phyloP scores from a whole-genome alignment of 2,797 vertebrate genomes.

The Takifugu ocellatus region DNA sequence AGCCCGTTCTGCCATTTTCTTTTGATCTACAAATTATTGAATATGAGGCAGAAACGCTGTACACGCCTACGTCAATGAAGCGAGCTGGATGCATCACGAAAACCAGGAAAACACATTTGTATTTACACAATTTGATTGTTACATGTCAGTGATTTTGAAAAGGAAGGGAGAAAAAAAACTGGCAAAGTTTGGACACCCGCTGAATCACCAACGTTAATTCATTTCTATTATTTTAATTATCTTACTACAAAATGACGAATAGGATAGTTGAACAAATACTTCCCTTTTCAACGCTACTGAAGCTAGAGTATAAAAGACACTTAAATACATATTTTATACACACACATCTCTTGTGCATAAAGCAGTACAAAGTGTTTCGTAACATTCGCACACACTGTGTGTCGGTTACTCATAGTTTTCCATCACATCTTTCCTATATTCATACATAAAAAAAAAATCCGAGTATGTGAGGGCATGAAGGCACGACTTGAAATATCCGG shows the following conservation, averaged over 20 bases:
- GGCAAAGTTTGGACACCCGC: constrained; percentile 27
- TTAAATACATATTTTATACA: constrained; percentile 62
- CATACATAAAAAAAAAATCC: constrained; percentile 13
- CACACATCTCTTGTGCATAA: constrained; percentile 66
- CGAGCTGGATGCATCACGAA: constrained; percentile 29
- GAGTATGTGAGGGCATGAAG: constrained; percentile 21
- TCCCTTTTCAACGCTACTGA: constrained; percentile 65
- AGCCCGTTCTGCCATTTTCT: constrained; percentile 3
- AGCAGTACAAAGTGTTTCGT: constrained; percentile 53
- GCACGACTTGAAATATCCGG: constrained; percentile 1
- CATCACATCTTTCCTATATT: constrained; percentile 28
- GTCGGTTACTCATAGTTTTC: constrained; percentile 30
- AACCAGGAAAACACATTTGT: constrained; percentile 32
- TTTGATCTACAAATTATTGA: neutral
- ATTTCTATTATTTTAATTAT: constrained; percentile 32
- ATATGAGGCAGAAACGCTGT: neutral
- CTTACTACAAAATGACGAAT: constrained; percentile 47
- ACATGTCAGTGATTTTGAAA: constrained; percentile 13
- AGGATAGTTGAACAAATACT: constrained; percentile 34
- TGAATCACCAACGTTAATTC: constrained; percentile 28
- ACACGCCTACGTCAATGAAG: constrained; percentile 22
- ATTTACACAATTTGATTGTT: constrained; percentile 57
- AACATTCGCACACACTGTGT: constrained; percentile 36
- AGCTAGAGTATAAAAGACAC: constrained; percentile 57
- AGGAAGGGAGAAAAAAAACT: constrained; percentile 9